phyloP scores from a whole-genome alignment of 2,888 invertebrate genomes.

The Axea sp. region DNA sequence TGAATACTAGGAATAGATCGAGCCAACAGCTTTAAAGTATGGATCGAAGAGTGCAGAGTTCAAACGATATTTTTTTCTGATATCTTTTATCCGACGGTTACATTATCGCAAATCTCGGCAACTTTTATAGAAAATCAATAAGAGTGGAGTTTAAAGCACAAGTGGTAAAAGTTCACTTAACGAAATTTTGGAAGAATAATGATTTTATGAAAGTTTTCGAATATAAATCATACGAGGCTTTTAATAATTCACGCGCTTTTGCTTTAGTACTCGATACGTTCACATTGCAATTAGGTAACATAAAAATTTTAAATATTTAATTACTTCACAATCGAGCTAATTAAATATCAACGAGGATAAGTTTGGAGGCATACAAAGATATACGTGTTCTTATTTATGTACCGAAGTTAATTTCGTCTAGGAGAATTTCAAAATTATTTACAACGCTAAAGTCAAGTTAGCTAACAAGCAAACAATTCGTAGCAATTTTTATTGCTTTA shows the following conservation, averaged over 20 bases:
- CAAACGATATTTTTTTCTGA: conserved; percentile 61
- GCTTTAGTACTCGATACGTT: too few species aligned
- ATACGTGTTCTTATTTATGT: too few species aligned
- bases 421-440: too few species aligned
- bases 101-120: conserved; percentile 61
- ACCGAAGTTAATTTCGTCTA: too few species aligned
- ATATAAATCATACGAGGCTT: conserved; percentile 38
- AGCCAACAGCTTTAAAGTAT: conserved; percentile 58
- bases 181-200: conserved; percentile 57
- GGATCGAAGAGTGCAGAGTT: conserved; percentile 56
- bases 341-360: too few species aligned
- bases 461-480: too few species aligned
- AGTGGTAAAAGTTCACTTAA: conserved; percentile 61
- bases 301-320: conserved; percentile 6
- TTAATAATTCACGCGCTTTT: conserved; percentile 18
- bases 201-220: conserved; percentile 50
- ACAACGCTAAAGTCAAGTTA: too few species aligned
- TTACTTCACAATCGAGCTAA: background rate
- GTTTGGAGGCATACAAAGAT: too few species aligned
- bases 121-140: conserved; percentile 62
- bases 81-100: conserved; percentile 61
- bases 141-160: conserved; percentile 50
- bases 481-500: too few species aligned
- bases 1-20: conserved; percentile 56
- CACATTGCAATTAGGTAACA: too few species aligned